Percentiles rank a stretch among this genome's conserved stretches.
Conservation (phyloP, 2,888 invertebrate genomes). For the Macropis europaea region DNA sequence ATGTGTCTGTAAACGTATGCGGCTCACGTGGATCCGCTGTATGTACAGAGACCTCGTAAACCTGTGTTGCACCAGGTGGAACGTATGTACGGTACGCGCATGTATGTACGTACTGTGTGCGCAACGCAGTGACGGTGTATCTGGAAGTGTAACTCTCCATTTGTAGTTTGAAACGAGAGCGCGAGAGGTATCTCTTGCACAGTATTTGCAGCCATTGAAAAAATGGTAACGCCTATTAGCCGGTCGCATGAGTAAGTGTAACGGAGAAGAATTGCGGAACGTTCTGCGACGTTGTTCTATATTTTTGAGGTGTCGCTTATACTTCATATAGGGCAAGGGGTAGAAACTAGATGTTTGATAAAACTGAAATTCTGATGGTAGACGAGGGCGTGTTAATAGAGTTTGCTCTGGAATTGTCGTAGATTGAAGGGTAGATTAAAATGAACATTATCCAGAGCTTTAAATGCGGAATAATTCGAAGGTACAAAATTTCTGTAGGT, state of each 20-base stretch:
- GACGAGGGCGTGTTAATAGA: no score
- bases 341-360: no score
- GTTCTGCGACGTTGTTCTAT: not conserved
- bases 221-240: not conserved
- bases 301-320: no score
- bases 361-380: no score
- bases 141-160: conserved; percentile 9
- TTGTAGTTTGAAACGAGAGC: conserved; percentile 23
- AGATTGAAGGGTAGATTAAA: no score
- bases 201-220: not conserved
- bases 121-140: not conserved
- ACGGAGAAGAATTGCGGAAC: not conserved
- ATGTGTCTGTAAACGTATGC: not conserved
- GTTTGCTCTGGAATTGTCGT: no score
- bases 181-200: not conserved
- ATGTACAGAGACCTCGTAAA: conserved; percentile 5
- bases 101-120: not conserved
- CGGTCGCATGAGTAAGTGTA: not conserved
- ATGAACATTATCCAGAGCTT: no score
- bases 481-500: no score
- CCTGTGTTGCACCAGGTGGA: not conserved
- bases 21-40: conserved; percentile 7
- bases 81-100: conserved; percentile 6
- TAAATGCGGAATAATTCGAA: no score
- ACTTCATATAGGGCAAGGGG: no score